Evolutionary conservation across 1,140 invertebrate genomes (phyloP).

Genomic region (Aradophagus sp.): DNA sequence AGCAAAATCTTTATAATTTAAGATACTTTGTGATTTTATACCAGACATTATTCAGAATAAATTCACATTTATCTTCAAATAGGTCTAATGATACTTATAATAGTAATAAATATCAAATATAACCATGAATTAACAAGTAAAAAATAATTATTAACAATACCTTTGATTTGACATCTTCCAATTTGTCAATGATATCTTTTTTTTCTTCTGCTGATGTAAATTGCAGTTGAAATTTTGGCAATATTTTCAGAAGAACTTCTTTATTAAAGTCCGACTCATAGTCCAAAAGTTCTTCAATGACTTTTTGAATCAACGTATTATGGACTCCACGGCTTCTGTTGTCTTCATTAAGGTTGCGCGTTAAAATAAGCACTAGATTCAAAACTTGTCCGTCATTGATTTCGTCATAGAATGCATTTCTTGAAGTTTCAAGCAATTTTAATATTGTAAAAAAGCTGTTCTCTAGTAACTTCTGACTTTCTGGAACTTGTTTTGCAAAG

Average conservation of each 20-base stretch:
- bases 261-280: conserved; percentile 60
- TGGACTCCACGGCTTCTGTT: conserved; percentile 57
- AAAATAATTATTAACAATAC: conserved; percentile 45
- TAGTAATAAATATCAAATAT: too few species aligned
- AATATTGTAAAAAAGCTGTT: conserved; percentile 82
- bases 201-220: conserved; percentile 56
- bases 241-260: conserved; percentile 62
- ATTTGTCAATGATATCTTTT: conserved; percentile 58
- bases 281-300: conserved; percentile 64
- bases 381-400: conserved; percentile 78
- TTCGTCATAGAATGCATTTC: conserved; percentile 80
- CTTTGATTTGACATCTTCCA: conserved; percentile 55
- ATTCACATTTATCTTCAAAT: too few species aligned
- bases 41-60: too few species aligned
- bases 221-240: conserved; percentile 63
- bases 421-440: conserved; percentile 79
- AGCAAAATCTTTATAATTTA: too few species aligned
- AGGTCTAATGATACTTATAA: too few species aligned
- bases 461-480: conserved; percentile 77
- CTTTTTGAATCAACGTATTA: conserved; percentile 65
- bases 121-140: neutral
- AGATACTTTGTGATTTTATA: too few species aligned
- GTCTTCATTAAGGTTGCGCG: conserved; percentile 53
- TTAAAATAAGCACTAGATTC: conserved; percentile 66
- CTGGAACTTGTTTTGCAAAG: conserved; percentile 72